phyloP scores from a whole-genome alignment of 2,113 vertebrate genomes.

The Microcebus griseorufus region DNA sequence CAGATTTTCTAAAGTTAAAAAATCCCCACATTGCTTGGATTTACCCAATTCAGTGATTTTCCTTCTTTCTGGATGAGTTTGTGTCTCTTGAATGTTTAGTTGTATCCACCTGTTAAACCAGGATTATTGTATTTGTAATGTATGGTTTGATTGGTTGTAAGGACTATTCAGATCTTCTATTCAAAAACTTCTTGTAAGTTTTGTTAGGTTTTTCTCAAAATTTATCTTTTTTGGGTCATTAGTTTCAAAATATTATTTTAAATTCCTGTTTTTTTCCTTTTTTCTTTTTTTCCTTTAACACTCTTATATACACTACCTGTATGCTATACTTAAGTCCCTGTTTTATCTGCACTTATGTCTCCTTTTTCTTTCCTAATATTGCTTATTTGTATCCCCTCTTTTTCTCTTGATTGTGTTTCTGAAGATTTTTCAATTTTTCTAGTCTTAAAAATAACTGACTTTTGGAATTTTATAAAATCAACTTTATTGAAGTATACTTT shows the following conservation, averaged over 20 bases:
- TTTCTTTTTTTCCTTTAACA: no score
- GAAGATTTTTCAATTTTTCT: background rate
- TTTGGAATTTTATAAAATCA: background rate
- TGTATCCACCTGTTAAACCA: background rate
- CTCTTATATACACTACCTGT: no score
- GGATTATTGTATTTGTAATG: background rate
- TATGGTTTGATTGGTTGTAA: background rate
- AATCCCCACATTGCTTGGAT: background rate
- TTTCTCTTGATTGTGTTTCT: background rate
- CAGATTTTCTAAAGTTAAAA: background rate
- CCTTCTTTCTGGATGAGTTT: background rate
- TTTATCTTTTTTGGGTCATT: background rate
- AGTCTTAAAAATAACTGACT: background rate
- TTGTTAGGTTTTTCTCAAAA: background rate
- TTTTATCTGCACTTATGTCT: background rate
- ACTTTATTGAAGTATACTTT: background rate
- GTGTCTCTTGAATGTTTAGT: background rate
- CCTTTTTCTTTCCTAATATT: background rate
- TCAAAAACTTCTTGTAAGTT: constrained; percentile 2
- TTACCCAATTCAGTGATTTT: background rate
- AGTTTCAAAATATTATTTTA: background rate
- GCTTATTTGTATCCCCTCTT: background rate
- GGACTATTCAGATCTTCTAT: background rate
- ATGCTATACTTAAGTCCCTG: background rate
- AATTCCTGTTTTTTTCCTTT: background rate